A percentile compares a stretch with the other conserved stretches of the same genome.
These are phyloP conservation scores for Chironomus tentans DNA, from an alignment of 2,888 invertebrate genomes.

Conservation along the genomic window DNA sequence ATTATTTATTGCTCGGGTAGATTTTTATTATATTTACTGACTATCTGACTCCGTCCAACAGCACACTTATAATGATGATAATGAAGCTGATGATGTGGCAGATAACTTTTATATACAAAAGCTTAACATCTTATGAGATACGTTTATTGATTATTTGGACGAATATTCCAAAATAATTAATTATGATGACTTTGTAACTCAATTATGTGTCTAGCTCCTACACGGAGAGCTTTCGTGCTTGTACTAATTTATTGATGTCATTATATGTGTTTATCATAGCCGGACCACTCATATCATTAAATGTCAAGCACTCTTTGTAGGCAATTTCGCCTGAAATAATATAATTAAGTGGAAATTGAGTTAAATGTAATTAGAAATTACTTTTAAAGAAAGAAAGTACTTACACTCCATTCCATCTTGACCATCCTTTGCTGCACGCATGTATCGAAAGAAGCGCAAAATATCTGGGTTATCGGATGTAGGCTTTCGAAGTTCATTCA, in stretches of 20 bases:
- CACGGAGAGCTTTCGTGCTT: constrained; percentile 55
- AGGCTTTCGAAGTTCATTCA: constrained; percentile 76
- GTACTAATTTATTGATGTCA: constrained; percentile 78
- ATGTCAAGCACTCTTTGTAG: constrained; percentile 57
- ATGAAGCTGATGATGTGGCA: too few species aligned
- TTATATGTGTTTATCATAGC: constrained; percentile 81
- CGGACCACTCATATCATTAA: constrained; percentile 57
- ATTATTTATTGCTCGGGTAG: too few species aligned
- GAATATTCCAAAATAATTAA: too few species aligned
- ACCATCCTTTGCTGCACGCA: constrained; percentile 81
- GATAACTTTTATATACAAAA: too few species aligned
- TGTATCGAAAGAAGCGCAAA: constrained; percentile 78
- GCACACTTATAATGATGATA: too few species aligned
- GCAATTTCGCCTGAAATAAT: constrained; percentile 41
- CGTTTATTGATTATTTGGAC: too few species aligned
- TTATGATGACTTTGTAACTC: too few species aligned
- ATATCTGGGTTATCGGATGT: constrained; percentile 81
- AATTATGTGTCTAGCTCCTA: too few species aligned
- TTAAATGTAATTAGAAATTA: background rate
- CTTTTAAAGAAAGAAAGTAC: background rate
- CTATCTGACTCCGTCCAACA: too few species aligned
- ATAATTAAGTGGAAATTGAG: background rate
- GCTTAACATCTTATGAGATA: too few species aligned
- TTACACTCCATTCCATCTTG: constrained; percentile 68
- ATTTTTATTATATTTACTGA: too few species aligned